Evolutionary conservation across 2,113 vertebrate genomes (phyloP).

Genomic region (Pyxicephalus adspersus): DNA sequence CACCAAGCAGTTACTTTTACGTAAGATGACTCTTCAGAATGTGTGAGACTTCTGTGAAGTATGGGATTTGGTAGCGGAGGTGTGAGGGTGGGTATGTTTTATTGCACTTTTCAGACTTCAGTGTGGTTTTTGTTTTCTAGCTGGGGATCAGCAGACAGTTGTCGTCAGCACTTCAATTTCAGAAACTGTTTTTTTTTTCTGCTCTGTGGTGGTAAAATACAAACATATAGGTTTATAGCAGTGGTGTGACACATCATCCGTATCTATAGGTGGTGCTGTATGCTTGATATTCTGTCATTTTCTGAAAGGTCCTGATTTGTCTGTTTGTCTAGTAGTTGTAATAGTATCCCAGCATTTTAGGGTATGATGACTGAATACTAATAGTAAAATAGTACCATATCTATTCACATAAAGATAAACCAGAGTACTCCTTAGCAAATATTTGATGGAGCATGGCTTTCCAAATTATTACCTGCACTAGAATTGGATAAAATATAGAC

Average conservation of each 20-base stretch:
- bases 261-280: constrained; percentile 10
- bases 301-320: neutral
- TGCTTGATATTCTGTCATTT: neutral
- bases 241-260: neutral
- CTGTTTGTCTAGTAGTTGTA: neutral
- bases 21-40: neutral
- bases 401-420: too few species aligned
- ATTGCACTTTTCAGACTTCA: constrained; percentile 13
- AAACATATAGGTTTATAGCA: neutral
- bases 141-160: constrained; percentile 1
- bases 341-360: neutral
- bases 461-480: too few species aligned
- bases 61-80: neutral
- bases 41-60: neutral
- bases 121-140: constrained; percentile 8
- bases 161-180: neutral
- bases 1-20: neutral
- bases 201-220: neutral
- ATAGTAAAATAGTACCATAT: too few species aligned
- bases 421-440: too few species aligned
- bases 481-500: too few species aligned
- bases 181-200: neutral
- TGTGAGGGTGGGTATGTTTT: constrained; percentile 19
- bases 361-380: neutral
- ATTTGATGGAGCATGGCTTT: too few species aligned